Evolutionary conservation across 2,888 invertebrate species (phyloP).

Genomic region (Eulithis prunata): DNA sequence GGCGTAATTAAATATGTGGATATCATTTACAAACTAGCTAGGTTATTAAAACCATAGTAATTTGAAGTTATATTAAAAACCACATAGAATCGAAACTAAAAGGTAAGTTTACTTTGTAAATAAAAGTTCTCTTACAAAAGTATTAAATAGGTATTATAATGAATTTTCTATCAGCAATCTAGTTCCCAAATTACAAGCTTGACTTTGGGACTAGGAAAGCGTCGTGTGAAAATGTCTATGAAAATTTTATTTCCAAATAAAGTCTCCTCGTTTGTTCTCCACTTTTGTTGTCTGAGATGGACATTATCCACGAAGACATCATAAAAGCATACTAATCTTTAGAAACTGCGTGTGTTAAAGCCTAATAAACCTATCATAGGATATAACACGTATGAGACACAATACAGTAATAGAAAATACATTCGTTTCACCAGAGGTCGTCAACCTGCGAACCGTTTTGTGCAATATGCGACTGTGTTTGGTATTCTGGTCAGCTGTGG

Average conservation of each 20-base stretch:
- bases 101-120: too few species aligned
- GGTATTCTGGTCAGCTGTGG: conserved; percentile 65
- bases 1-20: background rate
- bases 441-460: conserved; percentile 60
- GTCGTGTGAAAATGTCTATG: too few species aligned
- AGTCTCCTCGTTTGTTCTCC: too few species aligned
- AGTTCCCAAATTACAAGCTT: too few species aligned
- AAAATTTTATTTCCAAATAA: too few species aligned
- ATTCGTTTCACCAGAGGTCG: conserved; percentile 45
- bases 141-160: too few species aligned
- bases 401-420: conserved; percentile 12
- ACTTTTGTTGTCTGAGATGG: too few species aligned
- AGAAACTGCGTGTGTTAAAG: conserved; percentile 6
- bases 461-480: conserved; percentile 58
- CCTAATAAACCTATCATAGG: conserved; percentile 3
- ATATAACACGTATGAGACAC: conserved; percentile 10
- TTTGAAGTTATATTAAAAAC: background rate
- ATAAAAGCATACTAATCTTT: background rate
- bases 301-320: too few species aligned
- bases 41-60: background rate
- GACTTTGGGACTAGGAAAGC: too few species aligned
- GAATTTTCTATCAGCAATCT: too few species aligned
- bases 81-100: too few species aligned
- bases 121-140: too few species aligned
- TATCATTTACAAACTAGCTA: background rate